Evolutionary conservation across 2,113 vertebrate genomes (phyloP), one percentile per base, ranked within the genome.

Genomic region (Labeo catla): DNA sequence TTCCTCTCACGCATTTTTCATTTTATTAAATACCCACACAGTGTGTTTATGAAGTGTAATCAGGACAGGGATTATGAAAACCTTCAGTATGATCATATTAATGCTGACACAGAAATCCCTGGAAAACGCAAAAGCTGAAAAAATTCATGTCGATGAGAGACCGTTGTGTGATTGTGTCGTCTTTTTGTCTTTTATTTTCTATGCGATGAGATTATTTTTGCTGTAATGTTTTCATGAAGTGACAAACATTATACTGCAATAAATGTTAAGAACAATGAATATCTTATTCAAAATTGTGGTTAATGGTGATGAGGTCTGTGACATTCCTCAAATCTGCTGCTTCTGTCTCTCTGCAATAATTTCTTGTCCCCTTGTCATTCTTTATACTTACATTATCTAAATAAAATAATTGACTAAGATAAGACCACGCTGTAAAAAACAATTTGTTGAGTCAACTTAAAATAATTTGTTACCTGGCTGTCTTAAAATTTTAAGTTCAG

Each of bases 61-160:
- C 84, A 85, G 87, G 87, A 77, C 81, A 80, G 72, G 81, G 84
- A 81, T 91, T 89, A 87, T 59, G 65, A 87, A 88, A 89, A 77
- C 78, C 70, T 84, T 47, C 57, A 74, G 23, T 80, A 54, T 86
- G 89, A 91, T 90, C 88, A 21, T 81, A 90, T 89, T 89, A 89
- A 88, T 63, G 52, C 85, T 72, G 80, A 59, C 57, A 13, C n/a
- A 19, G 84, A 87, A 76, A 80, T 76, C 34, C 72, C 49, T 34
- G 54, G 74, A 86, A 81, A 87, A 68, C 45, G 43, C 13, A 68
- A 59, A 76, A 57, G 66, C 59, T 2, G n/a, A 49, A 50, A 19
- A 84, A 73, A 82, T 45, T 76, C 65, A 72, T 59, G 52, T 59
- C 45, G 52, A 63, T 66, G 16, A n/a, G 23, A 79, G 82, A n/a